Percentiles rank a stretch among this genome's conserved stretches.
Conservation (phyloP, 2,113 vertebrate genomes). For the Cyphomyrus discorhynchus region DNA sequence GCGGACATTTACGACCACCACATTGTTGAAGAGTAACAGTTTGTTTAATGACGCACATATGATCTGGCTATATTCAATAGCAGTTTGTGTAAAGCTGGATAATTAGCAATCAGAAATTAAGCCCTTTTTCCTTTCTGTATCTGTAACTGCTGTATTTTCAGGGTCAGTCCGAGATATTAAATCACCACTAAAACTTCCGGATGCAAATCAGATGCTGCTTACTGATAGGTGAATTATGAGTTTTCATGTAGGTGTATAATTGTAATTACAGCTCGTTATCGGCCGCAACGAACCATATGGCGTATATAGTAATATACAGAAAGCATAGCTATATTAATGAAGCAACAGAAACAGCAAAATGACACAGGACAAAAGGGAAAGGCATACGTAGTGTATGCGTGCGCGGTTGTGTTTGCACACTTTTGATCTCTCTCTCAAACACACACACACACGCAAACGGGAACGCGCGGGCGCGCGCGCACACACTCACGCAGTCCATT, state of each 20-base stretch:
- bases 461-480: not conserved
- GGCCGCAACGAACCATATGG: not conserved
- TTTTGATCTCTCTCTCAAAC: constrained; percentile 11
- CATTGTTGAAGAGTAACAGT: not conserved
- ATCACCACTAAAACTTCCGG: not conserved
- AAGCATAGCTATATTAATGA: not conserved
- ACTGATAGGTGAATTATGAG: not conserved
- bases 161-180: not conserved
- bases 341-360: not conserved
- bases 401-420: not conserved
- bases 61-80: not conserved
- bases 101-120: not conserved
- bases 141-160: not conserved
- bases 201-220: not conserved
- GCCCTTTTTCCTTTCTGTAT: not conserved
- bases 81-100: not conserved
- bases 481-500: constrained; percentile 19
- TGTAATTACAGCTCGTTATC: not conserved
- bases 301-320: not conserved
- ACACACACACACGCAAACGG: not conserved
- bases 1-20: not conserved
- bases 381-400: not conserved
- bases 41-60: not conserved
- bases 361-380: not conserved
- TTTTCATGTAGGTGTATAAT: not conserved